Base-by-base conservation (phyloP, 2,113 vertebrate genomes). In the Tinamus guttatus region DNA sequence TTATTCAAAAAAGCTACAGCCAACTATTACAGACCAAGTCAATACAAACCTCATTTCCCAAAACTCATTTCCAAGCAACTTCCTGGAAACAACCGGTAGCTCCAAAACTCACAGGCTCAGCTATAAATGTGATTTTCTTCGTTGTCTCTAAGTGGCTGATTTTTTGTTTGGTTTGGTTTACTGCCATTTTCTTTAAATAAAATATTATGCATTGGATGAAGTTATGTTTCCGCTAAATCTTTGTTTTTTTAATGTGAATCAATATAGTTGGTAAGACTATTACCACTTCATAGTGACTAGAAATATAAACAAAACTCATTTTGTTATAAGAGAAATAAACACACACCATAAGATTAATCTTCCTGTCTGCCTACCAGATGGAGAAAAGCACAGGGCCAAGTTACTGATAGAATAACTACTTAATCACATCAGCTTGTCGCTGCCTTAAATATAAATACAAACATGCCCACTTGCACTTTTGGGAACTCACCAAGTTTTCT, bases 11-110 rank as follows among this genome's bases (percentile, higher is more conserved):
- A 97, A 64, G 47, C 89, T 94, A 90, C 49, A 95, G 90, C 41
- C 76, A 95, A 79, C 14, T 62, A 71, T 97, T 97, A 95, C 17
- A 36, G 83, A 36, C 90, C 58, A 95, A 94, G 91, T 96, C 93
- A 95, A 96, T 96, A 96, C 92, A 97, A 96, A 97, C 88, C 77
- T 91, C 85, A 97, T 98, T 97, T 96, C 89, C 87, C 87, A 94
- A 96, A 96, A 78, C 95, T 95, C 69, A 90, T 96, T 98, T 97
- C 81, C 73, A 89, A 96, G 56, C 78, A 95, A 89, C 62, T 97
- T 97, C 93, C 92, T 95, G 91, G 91, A 97, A 97, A 94, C 69
- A 94, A 84, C 28, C 89, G n/a, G 83, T 90, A 77, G 59, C 68
- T 76, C 71, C 70, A 79, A 92, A 96, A 95, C n/a, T 94, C 76